phyloP scores from a whole-genome alignment of 2,113 vertebrate species.

The Cyanoramphus novaezelandiae region DNA sequence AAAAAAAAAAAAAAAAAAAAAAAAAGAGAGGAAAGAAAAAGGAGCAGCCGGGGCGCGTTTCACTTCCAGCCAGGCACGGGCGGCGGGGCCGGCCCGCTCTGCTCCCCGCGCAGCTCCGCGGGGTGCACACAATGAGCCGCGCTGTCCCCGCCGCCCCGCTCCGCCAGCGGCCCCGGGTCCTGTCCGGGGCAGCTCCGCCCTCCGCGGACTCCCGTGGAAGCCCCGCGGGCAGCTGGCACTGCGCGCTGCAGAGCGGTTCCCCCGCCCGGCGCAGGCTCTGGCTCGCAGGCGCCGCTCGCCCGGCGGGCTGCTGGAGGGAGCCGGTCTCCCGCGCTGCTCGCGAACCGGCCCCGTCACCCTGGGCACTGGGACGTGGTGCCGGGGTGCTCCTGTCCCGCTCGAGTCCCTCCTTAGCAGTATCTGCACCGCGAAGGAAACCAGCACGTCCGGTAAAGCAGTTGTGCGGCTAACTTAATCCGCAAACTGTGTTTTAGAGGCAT shows the following conservation, averaged over 20 bases:
- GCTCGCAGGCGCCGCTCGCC: neutral
- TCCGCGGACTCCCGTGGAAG: neutral
- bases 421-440: neutral
- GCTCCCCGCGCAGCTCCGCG: neutral
- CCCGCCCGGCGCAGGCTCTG: neutral
- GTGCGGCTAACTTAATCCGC: neutral
- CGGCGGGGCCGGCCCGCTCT: neutral
- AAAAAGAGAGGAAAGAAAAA: neutral
- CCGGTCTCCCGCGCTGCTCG: neutral
- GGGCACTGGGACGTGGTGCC: fast-evolving
- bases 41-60: slow-evolving; percentile 49
- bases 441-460: neutral
- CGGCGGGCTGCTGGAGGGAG: neutral
- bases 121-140: neutral
- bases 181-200: neutral
- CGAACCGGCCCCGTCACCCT: neutral
- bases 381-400: neutral
- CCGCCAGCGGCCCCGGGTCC: too few relatives aligned
- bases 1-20: too few relatives aligned
- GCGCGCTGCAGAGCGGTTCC: too few relatives aligned
- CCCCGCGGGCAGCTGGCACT: neutral
- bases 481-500: too few relatives aligned
- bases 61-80: slow-evolving; percentile 64
- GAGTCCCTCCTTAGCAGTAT: fast-evolving
- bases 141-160: neutral